phyloP scores from a whole-genome alignment of 2,113 vertebrate genomes.

The Archocentrus centrarchus region DNA sequence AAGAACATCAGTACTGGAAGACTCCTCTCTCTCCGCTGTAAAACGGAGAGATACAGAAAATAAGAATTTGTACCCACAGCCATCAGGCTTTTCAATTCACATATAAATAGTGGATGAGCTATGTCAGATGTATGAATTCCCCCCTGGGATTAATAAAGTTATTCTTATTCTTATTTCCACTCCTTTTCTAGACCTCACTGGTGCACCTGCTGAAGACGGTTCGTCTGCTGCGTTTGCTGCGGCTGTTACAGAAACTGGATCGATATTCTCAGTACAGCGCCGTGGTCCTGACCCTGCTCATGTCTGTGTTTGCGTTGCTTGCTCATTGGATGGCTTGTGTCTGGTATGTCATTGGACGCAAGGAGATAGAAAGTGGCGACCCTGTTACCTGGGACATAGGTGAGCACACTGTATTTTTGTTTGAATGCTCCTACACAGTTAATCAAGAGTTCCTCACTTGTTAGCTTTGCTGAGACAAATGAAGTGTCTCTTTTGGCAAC shows the following conservation, averaged over 20 bases:
- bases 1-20: too few species aligned
- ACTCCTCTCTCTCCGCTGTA: too few species aligned
- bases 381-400: constrained; percentile 94
- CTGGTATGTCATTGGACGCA: constrained; percentile 91
- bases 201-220: constrained; percentile 90
- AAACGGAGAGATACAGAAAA: too few species aligned
- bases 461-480: not conserved
- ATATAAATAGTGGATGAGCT: too few species aligned
- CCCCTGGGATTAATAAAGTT: too few species aligned
- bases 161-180: not conserved
- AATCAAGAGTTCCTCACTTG: not conserved
- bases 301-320: constrained; percentile 91
- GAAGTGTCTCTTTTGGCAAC: not conserved
- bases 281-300: constrained; percentile 91
- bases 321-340: constrained; percentile 94
- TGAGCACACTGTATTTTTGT: constrained; percentile 73
- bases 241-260: constrained; percentile 91
- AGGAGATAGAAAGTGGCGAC: constrained; percentile 89
- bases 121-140: too few species aligned
- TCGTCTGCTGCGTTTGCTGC: constrained; percentile 87
- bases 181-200: constrained; percentile 78
- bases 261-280: constrained; percentile 94
- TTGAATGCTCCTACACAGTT: not conserved
- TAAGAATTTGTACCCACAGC: too few species aligned
- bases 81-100: too few species aligned